Base-by-base conservation (phyloP, 1,140 invertebrate genomes). In the Gryllus bimaculatus region DNA sequence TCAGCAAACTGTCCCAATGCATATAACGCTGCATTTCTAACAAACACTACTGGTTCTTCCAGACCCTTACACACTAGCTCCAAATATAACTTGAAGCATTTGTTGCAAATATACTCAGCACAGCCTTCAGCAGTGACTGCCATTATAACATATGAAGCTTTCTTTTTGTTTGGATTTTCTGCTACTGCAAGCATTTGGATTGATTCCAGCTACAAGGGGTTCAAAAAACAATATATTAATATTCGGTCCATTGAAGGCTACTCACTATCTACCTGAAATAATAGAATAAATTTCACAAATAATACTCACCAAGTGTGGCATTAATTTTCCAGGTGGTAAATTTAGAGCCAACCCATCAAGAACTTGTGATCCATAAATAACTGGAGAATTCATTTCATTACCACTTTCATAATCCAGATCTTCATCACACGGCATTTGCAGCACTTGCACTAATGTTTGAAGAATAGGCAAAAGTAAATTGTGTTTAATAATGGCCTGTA, bases 1-100 rank as follows among this genome's bases (percentile, higher is more conserved):
- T 95, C 93, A 0, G 93, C 91, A 84, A 95, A 95, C 84, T 95
- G 93, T 0, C 93, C 94, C 1, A 95, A 85, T 1, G 93, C 92
- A 86, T 93, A 95, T 13, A 96, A 88, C 0, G 93, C 93, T 8
- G 92, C 90, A 85, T 93, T 93, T 54, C 92, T 87, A 5, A 94
- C 93, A 15, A 89, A 84, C 0, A 87, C 85, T 76, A 88, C 85
- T 4, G 86, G 82, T 86, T 93, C 90, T 10, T 86, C 88, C 49
- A 95, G 91, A 20, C 94, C 94, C 80, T 88, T 85, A 82, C 90
- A 91, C 47, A 94, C 90, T 81, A 91, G 91, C 75, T 90, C 88
- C 13, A 95, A 83, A 84, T 94, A 92, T 8, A 88, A 85, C 81
- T 92, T 87, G 13, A 95, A 84, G 83, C 92, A 94, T 85, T 93